These are phyloP conservation scores for Elmis aenea DNA, from an alignment of 2,888 invertebrate species.

Conservation along the genomic window DNA sequence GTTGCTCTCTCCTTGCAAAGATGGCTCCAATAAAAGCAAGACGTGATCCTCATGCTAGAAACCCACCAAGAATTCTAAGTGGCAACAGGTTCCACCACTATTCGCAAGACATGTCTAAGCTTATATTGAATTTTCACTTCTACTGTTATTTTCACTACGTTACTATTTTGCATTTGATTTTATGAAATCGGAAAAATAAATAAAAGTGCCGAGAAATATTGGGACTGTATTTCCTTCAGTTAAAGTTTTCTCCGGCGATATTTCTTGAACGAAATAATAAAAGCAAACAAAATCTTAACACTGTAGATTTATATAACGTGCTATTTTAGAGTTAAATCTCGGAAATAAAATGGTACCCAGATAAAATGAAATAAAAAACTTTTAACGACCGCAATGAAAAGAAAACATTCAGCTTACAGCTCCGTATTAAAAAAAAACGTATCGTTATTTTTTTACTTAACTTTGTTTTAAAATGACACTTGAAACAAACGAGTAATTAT, in stretches of 20 bases:
- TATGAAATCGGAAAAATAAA: conserved; percentile 7
- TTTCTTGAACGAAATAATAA: too few species aligned
- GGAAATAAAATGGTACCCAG: conserved; percentile 27
- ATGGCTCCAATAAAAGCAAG: conserved; percentile 44
- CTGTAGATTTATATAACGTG: conserved; percentile 26
- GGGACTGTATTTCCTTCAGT: too few species aligned
- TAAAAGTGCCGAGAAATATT: too few species aligned
- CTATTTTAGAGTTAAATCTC: conserved; percentile 29
- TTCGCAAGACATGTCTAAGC: conserved; percentile 23
- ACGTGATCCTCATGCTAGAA: conserved; percentile 41
- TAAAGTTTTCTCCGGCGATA: too few species aligned
- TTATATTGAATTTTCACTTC: conserved; percentile 40
- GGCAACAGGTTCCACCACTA: conserved; percentile 40
- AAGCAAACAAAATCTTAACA: too few species aligned
- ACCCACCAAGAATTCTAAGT: conserved; percentile 40
- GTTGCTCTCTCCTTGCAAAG: conserved; percentile 40
- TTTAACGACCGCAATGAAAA: conserved; percentile 34
- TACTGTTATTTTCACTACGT: conserved; percentile 14
- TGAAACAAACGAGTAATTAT: too few species aligned
- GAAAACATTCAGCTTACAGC: conserved; percentile 28
- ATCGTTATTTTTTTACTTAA: too few species aligned
- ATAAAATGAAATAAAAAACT: conserved; percentile 27
- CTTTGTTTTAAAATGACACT: too few species aligned
- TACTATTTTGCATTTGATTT: conserved; percentile 11
- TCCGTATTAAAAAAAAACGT: conserved; percentile 22